Conservation (phyloP, 2,797 vertebrate genomes). For the Anguilla pacifica region DNA sequence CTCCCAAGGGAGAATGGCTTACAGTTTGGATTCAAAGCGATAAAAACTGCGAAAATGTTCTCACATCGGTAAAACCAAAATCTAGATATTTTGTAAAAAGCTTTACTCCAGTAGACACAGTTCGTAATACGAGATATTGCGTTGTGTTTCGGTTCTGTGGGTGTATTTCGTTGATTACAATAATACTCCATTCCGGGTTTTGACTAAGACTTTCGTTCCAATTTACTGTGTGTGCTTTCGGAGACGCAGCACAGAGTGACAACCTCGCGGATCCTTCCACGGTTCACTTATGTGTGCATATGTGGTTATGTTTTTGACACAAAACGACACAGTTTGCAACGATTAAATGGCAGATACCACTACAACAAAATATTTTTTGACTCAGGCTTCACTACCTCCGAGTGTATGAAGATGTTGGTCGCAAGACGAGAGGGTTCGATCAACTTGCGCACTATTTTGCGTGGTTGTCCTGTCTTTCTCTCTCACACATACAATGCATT, state of each 20-base stretch:
- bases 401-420: slow-evolving; percentile 32
- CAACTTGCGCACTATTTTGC: slow-evolving; percentile 76
- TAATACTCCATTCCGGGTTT: slow-evolving; percentile 69
- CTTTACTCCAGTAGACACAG: not conserved
- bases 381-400: slow-evolving; percentile 33
- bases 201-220: slow-evolving; percentile 66
- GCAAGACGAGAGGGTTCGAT: slow-evolving; percentile 45
- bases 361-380: slow-evolving; percentile 39
- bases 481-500: slow-evolving; percentile 85
- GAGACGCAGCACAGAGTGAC: slow-evolving; percentile 70
- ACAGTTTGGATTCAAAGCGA: slow-evolving; percentile 43
- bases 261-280: slow-evolving; percentile 77
- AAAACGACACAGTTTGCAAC: slow-evolving; percentile 46
- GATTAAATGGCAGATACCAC: not conserved
- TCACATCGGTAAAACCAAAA: not conserved
- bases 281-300: slow-evolving; percentile 67
- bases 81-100: not conserved
- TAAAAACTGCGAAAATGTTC: not conserved
- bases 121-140: slow-evolving; percentile 14
- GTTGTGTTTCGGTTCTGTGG: slow-evolving; percentile 25
- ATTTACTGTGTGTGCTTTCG: slow-evolving; percentile 83
- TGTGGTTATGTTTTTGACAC: slow-evolving; percentile 67
- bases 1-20: slow-evolving; percentile 52
- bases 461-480: slow-evolving; percentile 75
- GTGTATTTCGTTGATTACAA: slow-evolving; percentile 54